Evolutionary conservation across 2,113 vertebrate genomes (phyloP).

Genomic region (Platichthys flesus): DNA sequence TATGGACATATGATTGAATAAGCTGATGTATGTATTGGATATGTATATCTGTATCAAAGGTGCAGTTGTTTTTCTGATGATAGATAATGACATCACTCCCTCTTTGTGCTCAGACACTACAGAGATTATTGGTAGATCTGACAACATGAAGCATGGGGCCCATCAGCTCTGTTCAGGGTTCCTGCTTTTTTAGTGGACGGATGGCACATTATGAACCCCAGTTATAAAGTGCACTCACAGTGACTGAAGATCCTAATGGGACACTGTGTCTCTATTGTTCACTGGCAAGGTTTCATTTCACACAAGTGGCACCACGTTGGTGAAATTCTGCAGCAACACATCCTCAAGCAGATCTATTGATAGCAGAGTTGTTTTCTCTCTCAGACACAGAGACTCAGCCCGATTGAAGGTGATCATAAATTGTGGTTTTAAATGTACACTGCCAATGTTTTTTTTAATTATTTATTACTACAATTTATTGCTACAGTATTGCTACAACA

Average conservation of each 20-base stretch:
- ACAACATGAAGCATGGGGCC: neutral
- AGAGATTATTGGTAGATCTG: conserved; percentile 28
- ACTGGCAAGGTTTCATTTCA: too few species aligned
- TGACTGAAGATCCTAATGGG: too few species aligned
- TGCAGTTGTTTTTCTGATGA: neutral
- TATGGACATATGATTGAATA: conserved; percentile 17
- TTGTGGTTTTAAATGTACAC: neutral
- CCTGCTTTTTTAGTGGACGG: too few species aligned
- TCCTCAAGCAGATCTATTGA: neutral
- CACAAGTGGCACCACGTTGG: neutral
- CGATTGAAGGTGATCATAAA: neutral
- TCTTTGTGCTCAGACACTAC: conserved; percentile 23
- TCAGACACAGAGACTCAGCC: neutral
- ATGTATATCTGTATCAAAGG: neutral
- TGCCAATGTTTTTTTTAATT: too few species aligned
- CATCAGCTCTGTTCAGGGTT: too few species aligned
- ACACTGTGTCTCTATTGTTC: too few species aligned
- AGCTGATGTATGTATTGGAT: neutral
- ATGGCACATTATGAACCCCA: neutral
- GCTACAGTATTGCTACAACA: neutral
- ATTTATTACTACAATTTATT: neutral
- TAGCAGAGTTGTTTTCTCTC: neutral
- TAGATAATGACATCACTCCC: conserved; percentile 24
- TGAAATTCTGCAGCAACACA: neutral
- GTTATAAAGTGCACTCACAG: too few species aligned